These are phyloP conservation scores for Zonitis immaculata DNA, from an alignment of 2,888 invertebrate species.

Conservation along the genomic window DNA sequence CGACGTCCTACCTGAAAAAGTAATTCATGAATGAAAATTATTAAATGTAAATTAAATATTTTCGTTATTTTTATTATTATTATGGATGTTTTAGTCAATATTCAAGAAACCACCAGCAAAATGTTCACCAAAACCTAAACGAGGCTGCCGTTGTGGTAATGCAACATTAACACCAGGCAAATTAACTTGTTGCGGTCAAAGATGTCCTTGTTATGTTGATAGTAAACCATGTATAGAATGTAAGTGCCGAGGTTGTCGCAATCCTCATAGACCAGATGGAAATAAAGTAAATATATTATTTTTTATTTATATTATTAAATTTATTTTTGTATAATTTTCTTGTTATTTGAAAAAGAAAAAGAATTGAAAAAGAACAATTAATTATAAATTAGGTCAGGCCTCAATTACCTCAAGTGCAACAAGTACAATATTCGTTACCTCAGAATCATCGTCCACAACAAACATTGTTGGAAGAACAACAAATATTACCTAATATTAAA, in stretches of 20 bases:
- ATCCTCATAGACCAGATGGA: conserved; percentile 80
- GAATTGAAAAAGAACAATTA: too few species aligned
- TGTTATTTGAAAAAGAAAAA: too few species aligned
- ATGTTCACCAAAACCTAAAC: conserved; percentile 53
- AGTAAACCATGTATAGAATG: conserved; percentile 86
- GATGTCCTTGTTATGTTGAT: conserved; percentile 91
- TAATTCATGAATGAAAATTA: too few species aligned
- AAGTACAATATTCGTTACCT: conserved; percentile 33
- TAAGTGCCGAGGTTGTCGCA: conserved; percentile 87
- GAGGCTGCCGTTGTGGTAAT: conserved; percentile 87
- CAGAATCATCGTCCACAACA: conserved; percentile 19
- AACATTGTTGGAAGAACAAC: conserved; percentile 23
- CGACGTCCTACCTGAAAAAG: conserved; percentile 12
- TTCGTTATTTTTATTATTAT: conserved; percentile 4
- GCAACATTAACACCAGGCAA: conserved; percentile 85
- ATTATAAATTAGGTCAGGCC: conserved; percentile 37
- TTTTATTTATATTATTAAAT: too few species aligned
- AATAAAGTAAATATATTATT: conserved; percentile 67
- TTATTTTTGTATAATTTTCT: too few species aligned
- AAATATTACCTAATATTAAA: conserved; percentile 35
- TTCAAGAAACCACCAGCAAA: conserved; percentile 51
- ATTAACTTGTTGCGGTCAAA: conserved; percentile 87
- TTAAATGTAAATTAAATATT: neutral
- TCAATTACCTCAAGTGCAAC: conserved; percentile 36
- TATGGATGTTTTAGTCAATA: conserved; percentile 46